Conservation (phyloP, 1,140 invertebrate genomes). For the Hirudo medicinalis region DNA sequence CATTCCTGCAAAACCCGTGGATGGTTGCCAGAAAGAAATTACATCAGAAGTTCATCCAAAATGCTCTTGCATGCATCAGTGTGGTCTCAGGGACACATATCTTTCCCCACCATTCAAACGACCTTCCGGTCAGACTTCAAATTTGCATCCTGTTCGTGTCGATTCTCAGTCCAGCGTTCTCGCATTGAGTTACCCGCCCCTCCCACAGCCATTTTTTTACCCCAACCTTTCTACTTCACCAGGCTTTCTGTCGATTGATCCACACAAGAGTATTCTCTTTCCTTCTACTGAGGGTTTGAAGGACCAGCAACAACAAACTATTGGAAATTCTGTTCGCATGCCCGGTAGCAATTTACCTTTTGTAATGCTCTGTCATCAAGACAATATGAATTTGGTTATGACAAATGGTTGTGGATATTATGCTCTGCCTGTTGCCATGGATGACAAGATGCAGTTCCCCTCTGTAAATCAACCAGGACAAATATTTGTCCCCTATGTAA, state of each 20-base stretch:
- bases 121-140: not conserved
- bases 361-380: too few relatives aligned
- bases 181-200: not conserved
- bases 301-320: too few relatives aligned
- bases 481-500: too few relatives aligned
- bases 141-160: not conserved
- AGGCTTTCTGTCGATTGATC: not conserved
- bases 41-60: not conserved
- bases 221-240: not conserved
- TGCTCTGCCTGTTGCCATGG: too few relatives aligned
- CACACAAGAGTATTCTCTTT: not conserved
- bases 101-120: not conserved
- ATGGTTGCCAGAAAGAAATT: not conserved
- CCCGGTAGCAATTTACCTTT: too few relatives aligned
- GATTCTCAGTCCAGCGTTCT: too few relatives aligned
- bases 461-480: too few relatives aligned
- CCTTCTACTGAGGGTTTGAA: too few relatives aligned
- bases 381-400: too few relatives aligned
- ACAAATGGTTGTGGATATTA: too few relatives aligned
- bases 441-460: too few relatives aligned
- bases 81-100: not conserved
- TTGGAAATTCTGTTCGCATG: too few relatives aligned
- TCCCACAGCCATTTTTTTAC: not conserved
- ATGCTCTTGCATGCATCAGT: constrained; percentile 7
- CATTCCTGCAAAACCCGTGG: not conserved